Conservation (phyloP, 2,113 vertebrate genomes). For the Antechinus flavipes region DNA sequence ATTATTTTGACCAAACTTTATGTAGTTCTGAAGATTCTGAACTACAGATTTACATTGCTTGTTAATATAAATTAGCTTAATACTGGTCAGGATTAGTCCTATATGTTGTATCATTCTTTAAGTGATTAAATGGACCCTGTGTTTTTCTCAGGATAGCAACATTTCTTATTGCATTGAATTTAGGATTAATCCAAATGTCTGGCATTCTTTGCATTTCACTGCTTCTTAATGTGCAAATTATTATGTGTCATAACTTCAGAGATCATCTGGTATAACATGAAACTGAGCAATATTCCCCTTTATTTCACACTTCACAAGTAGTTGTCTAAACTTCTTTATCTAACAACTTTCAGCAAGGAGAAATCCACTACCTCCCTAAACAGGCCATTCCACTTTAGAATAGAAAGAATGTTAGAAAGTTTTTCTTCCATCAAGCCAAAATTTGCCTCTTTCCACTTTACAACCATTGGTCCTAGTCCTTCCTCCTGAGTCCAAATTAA, state of each 20-base stretch:
- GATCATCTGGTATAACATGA: not conserved
- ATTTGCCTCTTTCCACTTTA: not conserved
- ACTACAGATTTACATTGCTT: not conserved
- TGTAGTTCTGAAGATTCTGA: constrained; percentile 29
- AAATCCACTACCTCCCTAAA: not conserved
- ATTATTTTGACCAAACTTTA: constrained; percentile 38
- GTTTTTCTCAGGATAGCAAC: not conserved
- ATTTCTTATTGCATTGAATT: not conserved
- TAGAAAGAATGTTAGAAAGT: not conserved
- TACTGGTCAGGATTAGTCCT: not conserved
- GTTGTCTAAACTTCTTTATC: not conserved
- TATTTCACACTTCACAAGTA: not conserved
- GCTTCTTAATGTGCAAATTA: constrained; percentile 11
- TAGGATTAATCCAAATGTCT: not conserved
- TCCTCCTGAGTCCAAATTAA: not conserved
- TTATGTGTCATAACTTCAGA: not conserved
- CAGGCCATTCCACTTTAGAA: not conserved
- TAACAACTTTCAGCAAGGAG: not conserved
- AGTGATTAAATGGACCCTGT: not conserved
- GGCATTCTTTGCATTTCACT: not conserved
- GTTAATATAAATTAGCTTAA: not conserved
- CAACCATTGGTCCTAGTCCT: not conserved
- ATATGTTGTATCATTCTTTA: not conserved
- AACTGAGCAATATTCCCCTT: not conserved
- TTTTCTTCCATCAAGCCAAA: not conserved